Evolutionary conservation across 2,797 vertebrate genomes (phyloP).

Genomic region (Dipus sagitta): DNA sequence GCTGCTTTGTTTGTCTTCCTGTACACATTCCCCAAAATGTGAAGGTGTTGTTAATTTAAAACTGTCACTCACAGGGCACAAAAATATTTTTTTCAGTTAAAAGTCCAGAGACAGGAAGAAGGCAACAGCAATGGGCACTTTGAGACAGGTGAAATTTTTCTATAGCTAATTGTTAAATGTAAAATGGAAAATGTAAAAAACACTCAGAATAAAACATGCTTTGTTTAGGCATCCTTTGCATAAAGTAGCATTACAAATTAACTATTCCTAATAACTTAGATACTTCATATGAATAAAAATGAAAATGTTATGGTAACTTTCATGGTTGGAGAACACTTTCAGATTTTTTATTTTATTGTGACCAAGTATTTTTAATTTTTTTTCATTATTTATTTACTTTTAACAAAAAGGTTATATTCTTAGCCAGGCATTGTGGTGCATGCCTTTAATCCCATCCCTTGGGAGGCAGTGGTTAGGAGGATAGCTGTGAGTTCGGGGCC

Average conservation of each 20-base stretch:
- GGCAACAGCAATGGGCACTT: conserved; percentile 65
- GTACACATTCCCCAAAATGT: conserved; percentile 75
- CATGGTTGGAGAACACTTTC: conserved; percentile 24
- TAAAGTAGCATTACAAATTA: conserved; percentile 52
- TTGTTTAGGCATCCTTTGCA: conserved; percentile 71
- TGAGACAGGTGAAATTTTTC: conserved; percentile 85
- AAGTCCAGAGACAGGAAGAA: conserved; percentile 71
- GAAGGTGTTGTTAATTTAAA: conserved; percentile 86
- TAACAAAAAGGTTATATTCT: too few relatives aligned
- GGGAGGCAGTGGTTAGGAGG: too few relatives aligned
- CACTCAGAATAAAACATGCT: conserved; percentile 71
- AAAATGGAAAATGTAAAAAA: conserved; percentile 78
- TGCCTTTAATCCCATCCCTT: too few relatives aligned
- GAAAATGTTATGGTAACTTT: background rate
- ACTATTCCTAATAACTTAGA: conserved; percentile 37
- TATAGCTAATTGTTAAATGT: conserved; percentile 83
- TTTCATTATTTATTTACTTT: too few relatives aligned
- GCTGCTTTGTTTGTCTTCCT: conserved; percentile 71
- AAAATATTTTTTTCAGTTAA: conserved; percentile 77
- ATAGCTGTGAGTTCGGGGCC: too few relatives aligned
- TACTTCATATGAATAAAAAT: background rate
- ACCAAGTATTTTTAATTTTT: background rate
- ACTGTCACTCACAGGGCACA: conserved; percentile 81
- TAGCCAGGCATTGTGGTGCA: too few relatives aligned
- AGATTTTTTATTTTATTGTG: conserved; percentile 23